Evolutionary conservation across 2,113 vertebrate genomes (phyloP).

Genomic region (Poicephalus gulielmi): DNA sequence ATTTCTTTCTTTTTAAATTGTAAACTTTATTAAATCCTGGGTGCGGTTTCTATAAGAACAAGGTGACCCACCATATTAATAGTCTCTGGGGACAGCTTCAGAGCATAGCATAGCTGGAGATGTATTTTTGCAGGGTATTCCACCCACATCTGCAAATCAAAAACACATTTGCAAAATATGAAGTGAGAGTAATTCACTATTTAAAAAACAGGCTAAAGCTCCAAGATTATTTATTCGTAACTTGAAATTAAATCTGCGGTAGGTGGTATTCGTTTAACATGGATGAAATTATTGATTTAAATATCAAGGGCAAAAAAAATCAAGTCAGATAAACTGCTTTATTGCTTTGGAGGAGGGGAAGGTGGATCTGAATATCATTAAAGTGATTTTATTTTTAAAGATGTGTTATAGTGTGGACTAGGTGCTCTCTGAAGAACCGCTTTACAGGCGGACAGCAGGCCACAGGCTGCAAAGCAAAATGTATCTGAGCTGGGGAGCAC

Average conservation of each 20-base stretch:
- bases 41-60: neutral
- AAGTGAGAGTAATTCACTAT: neutral
- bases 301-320: neutral
- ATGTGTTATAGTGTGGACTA: neutral
- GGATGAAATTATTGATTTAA: slow-evolving; percentile 35
- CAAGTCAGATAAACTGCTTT: neutral
- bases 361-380: neutral
- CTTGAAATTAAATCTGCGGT: slow-evolving; percentile 9
- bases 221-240: neutral
- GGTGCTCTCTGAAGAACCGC: neutral
- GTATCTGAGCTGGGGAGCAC: neutral
- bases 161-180: slow-evolving; percentile 34
- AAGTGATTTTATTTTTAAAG: neutral
- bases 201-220: neutral
- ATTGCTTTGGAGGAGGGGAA: neutral
- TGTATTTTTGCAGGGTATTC: slow-evolving; percentile 7
- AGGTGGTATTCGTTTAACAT: slow-evolving; percentile 2
- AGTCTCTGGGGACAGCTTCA: neutral
- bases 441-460: neutral
- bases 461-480: neutral
- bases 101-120: neutral
- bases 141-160: slow-evolving; percentile 21
- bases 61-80: neutral
- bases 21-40: neutral
- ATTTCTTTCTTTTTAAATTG: neutral